These are phyloP conservation scores for Amphiura filiformis DNA, from an alignment of 35 echinoderm and acorn worm species.

Conservation along the genomic window DNA sequence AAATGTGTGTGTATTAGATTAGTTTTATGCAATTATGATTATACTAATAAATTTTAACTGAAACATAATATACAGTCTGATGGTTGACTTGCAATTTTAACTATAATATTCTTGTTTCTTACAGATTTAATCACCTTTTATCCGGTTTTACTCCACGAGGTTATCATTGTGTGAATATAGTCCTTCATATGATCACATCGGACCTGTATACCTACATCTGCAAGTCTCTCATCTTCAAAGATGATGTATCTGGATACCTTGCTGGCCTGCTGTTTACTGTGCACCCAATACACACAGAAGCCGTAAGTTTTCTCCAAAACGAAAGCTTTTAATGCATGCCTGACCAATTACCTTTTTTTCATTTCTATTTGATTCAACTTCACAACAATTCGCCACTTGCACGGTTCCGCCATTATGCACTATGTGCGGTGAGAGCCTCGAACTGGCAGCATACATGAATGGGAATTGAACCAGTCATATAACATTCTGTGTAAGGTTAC, in stretches of 20 bases:
- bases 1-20: no score
- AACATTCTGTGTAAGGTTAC: no score
- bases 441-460: no score
- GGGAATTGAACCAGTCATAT: no score
- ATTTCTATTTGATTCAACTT: not conserved
- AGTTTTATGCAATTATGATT: not conserved
- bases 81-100: not conserved
- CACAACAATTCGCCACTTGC: no score
- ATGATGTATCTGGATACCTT: slow-evolving; percentile 34
- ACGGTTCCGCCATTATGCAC: no score
- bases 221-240: slow-evolving; percentile 44
- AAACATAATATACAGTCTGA: not conserved
- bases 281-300: slow-evolving; percentile 89
- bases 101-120: not conserved
- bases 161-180: slow-evolving; percentile 69
- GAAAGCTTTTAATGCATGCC: not conserved
- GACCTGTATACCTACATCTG: slow-evolving; percentile 52
- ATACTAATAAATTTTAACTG: no score
- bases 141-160: slow-evolving; percentile 53
- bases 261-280: slow-evolving; percentile 74
- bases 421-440: no score
- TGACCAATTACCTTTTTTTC: not conserved
- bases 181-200: slow-evolving; percentile 57
- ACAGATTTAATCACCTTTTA: slow-evolving; percentile 74
- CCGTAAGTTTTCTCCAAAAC: slow-evolving; percentile 56